These are phyloP conservation scores for Marisa cornuarietis DNA, from an alignment of 1,140 invertebrate genomes.

Conservation along the genomic window DNA sequence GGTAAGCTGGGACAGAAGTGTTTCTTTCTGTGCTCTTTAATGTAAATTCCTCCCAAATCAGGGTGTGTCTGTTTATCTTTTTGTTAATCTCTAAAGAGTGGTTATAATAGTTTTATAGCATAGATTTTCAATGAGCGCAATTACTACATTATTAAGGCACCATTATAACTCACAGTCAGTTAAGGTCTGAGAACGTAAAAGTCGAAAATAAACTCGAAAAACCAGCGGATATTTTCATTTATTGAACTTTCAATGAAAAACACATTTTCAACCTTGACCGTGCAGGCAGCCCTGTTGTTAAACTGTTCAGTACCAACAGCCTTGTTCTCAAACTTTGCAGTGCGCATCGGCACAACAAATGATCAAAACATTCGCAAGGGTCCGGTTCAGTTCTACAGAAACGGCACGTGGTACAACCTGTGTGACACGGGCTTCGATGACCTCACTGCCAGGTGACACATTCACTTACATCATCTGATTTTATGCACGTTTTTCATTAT, in stretches of 20 bases:
- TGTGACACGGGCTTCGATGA: constrained; percentile 51
- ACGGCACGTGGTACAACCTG: constrained; percentile 39
- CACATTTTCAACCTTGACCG: too few species aligned
- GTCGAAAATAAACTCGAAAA: background rate
- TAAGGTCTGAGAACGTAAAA: background rate
- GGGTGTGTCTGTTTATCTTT: background rate
- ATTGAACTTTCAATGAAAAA: too few species aligned
- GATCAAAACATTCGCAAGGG: constrained; percentile 31
- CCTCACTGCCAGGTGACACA: constrained; percentile 29
- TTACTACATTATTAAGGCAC: background rate
- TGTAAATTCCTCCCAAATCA: background rate
- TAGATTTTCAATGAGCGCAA: background rate
- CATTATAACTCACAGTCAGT: background rate
- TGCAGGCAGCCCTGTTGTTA: too few species aligned
- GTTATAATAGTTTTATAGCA: background rate
- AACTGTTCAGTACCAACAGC: too few species aligned
- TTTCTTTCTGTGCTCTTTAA: background rate
- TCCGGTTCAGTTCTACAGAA: constrained; percentile 37
- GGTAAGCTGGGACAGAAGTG: background rate
- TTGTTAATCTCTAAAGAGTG: background rate
- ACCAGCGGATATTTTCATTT: background rate
- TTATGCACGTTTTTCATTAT: too few species aligned
- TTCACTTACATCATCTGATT: too few species aligned
- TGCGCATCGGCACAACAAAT: constrained; percentile 39
- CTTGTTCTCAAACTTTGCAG: constrained; percentile 20